Conservation (phyloP, 2,797 vertebrate genomes). For the Gymnothorax reevesii region DNA sequence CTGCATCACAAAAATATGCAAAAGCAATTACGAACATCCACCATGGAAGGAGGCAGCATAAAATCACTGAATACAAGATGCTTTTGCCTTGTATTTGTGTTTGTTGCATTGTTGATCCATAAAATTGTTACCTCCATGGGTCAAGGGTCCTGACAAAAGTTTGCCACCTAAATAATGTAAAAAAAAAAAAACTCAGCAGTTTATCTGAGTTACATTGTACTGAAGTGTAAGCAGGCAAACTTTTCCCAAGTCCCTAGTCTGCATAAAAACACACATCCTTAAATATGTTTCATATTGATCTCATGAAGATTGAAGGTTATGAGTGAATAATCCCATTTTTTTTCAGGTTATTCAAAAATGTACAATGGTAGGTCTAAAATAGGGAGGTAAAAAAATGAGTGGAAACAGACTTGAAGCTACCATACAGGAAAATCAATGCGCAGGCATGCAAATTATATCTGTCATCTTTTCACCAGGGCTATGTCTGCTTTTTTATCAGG, state of each 20-base stretch:
- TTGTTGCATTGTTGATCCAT: background rate
- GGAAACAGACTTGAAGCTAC: constrained; percentile 28
- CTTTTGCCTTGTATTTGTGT: background rate
- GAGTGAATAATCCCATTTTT: background rate
- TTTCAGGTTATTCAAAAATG: background rate
- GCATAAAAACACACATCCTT: background rate
- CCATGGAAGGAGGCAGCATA: background rate
- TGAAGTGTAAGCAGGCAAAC: background rate
- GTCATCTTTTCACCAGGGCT: background rate
- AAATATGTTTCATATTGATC: background rate
- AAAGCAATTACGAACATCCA: background rate
- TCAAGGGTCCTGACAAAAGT: background rate
- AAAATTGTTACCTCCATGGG: background rate
- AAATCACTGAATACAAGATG: background rate
- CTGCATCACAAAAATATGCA: background rate
- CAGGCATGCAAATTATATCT: constrained; percentile 22
- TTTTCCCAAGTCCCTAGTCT: background rate
- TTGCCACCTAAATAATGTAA: background rate
- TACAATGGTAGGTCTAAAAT: background rate
- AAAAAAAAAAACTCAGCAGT: background rate
- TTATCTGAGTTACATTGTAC: background rate
- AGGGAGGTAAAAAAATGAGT: constrained; percentile 31
- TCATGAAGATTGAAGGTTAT: background rate
- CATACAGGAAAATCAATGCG: constrained; percentile 21
- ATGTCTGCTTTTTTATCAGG: constrained; percentile 9